phyloP scores from a whole-genome alignment of 2,888 invertebrate genomes.

The Epinotia demarniana region DNA sequence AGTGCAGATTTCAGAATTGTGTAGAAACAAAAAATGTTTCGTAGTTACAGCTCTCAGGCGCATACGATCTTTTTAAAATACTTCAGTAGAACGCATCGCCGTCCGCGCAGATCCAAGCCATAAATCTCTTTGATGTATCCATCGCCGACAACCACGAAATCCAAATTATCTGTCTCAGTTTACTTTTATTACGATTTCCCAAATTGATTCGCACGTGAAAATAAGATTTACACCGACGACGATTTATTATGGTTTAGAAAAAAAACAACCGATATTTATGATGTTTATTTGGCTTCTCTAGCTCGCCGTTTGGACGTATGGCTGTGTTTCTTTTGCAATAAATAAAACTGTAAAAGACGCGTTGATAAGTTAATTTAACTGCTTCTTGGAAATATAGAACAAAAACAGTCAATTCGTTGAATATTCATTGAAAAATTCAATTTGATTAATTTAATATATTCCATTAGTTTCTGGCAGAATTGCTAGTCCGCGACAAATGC shows the following conservation, averaged over 20 bases:
- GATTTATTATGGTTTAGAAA: conserved; percentile 38
- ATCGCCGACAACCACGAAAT: conserved; percentile 42
- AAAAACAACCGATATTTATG: conserved; percentile 36
- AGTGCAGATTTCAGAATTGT: conserved; percentile 12
- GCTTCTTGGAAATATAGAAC: not conserved
- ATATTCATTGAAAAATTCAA: not conserved
- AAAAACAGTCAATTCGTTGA: not conserved
- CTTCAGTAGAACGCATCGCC: not conserved
- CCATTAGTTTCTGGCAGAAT: conserved; percentile 13
- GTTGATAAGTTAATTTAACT: conserved; percentile 33
- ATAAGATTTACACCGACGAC: conserved; percentile 33
- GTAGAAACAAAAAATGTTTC: not conserved
- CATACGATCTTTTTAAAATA: not conserved
- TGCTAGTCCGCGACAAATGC: conserved; percentile 13
- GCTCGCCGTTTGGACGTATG: conserved; percentile 28
- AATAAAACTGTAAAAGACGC: conserved; percentile 24
- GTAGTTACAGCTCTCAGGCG: not conserved
- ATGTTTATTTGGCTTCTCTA: conserved; percentile 25
- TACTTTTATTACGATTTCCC: conserved; percentile 40
- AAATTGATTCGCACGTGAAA: conserved; percentile 41
- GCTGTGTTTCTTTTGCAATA: conserved; percentile 35
- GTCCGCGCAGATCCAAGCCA: conserved; percentile 9
- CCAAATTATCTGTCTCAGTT: conserved; percentile 37
- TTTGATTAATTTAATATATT: not conserved
- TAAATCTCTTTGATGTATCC: conserved; percentile 53